Evolutionary conservation across 2,888 invertebrate genomes (phyloP), one percentile per base, ranked within the genome.

Genomic region (Nomada goodeniana): DNA sequence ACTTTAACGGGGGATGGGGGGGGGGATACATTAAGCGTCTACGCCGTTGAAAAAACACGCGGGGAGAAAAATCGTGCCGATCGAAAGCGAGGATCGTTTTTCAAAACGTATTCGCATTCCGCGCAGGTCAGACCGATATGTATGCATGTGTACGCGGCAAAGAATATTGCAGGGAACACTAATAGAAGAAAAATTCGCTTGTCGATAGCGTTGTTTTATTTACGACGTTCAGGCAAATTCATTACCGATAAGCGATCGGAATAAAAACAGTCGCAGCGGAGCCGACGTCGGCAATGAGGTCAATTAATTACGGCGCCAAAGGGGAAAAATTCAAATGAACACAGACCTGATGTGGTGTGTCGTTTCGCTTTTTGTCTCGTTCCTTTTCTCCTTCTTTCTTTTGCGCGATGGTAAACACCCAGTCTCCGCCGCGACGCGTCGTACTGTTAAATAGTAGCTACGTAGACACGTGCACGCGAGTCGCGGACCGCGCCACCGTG

Each of bases 231-330:
- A 57, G 68, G 63, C 82, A 74, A 83, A 78, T 83, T 82, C 71
- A 82, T 82, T 67, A 55, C 57, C 11, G 82, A 83, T 83, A 83
- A 82, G 57, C 52, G 42, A 67, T 71, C 71, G 20, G 42, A 55
- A 82, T 57, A 72, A 82, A 77, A 82, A 74, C 77, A 77, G 60
- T 59, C 67, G 53, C 15, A 63, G 7, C 64, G 47, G 47, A 53
- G 29, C 52, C 42, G 61, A 57, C 63, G 50, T 63, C 61, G 59
- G 55, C 75, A 83, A 82, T 53, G 79, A 76, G 79, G 84, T 84
- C 75, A 79, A 84, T 84, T 82, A 84, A 84, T 84, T 84, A 83
- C 77, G 83, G 71, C 77, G 77, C 64, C 61, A 44, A 63, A 60
- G 63, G 71, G 72, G 55, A 83, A 82, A 82, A 82, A 82, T 74